These are phyloP conservation scores for Cryptocephalus moraei DNA, from an alignment of 2,888 invertebrate genomes.

Conservation along the genomic window DNA sequence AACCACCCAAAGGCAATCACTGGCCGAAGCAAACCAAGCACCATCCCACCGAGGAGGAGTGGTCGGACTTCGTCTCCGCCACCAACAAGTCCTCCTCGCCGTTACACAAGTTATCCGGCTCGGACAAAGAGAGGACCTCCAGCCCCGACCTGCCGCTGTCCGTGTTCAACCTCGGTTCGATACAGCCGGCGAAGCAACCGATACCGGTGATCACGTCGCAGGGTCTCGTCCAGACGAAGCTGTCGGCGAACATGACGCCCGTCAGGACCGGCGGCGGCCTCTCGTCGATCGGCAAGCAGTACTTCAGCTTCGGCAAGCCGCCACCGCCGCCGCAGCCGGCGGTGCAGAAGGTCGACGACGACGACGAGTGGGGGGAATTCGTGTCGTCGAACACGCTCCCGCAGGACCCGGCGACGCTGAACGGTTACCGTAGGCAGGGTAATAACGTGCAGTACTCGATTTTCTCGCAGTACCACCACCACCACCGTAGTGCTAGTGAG, in stretches of 20 bases:
- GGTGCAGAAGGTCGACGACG: constrained; percentile 20
- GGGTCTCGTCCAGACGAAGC: constrained; percentile 32
- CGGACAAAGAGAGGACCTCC: constrained; percentile 21
- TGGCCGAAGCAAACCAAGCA: neutral
- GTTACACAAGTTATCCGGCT: constrained; percentile 14
- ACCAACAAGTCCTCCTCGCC: constrained; percentile 16
- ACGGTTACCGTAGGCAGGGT: constrained; percentile 13
- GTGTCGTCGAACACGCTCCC: constrained; percentile 39
- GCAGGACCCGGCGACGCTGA: constrained; percentile 4
- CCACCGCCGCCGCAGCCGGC: constrained; percentile 2
- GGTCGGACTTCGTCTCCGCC: constrained; percentile 50
- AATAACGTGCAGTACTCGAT: constrained; percentile 12
- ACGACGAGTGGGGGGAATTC: constrained; percentile 49
- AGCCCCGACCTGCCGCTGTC: constrained; percentile 33
- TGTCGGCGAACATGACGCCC: constrained; percentile 17
- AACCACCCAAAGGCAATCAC: neutral
- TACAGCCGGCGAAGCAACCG: constrained; percentile 32
- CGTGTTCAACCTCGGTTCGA: constrained; percentile 30
- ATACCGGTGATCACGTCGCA: constrained; percentile 34
- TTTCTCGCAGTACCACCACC: constrained; percentile 3
- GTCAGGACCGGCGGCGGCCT: constrained; percentile 17
- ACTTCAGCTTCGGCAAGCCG: constrained; percentile 16
- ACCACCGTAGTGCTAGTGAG: neutral
- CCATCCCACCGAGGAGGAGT: constrained; percentile 44
- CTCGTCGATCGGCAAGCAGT: constrained; percentile 31